Evolutionary conservation across 64 coral and sea anemone genomes (phyloP).

Genomic region (Montipora foliosa): DNA sequence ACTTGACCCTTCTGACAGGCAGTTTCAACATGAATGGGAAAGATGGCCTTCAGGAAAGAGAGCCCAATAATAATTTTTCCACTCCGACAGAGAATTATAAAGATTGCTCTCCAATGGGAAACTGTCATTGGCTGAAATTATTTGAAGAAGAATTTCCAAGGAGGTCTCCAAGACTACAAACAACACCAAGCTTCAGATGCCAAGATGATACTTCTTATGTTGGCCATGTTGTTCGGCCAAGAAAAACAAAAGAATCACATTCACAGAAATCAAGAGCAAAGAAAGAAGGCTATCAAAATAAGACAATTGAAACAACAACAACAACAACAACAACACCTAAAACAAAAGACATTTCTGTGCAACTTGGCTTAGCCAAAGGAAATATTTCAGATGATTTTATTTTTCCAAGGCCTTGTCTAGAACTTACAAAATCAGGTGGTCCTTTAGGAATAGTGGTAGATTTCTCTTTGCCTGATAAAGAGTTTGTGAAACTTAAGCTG

Average conservation of each 20-base stretch:
- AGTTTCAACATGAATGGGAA: neutral
- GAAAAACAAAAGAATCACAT: conserved; percentile 27
- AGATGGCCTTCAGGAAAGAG: neutral
- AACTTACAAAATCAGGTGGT: conserved; percentile 58
- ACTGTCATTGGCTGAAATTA: conserved; percentile 77
- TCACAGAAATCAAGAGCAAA: neutral
- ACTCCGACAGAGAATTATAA: neutral
- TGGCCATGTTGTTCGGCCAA: neutral
- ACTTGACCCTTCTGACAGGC: neutral
- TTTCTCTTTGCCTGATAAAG: conserved; percentile 91
- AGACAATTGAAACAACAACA: neutral
- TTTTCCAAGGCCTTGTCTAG: conserved; percentile 66
- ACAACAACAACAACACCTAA: neutral
- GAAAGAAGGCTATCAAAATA: neutral
- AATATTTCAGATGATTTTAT: neutral
- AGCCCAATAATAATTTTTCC: neutral
- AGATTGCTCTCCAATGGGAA: neutral
- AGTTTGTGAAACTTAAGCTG: conserved; percentile 93
- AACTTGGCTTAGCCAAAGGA: neutral
- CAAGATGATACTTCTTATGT: neutral
- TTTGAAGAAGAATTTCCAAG: conserved; percentile 93
- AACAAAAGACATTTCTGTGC: neutral
- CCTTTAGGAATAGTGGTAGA: conserved; percentile 67
- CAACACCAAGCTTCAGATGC: neutral
- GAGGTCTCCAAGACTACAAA: conserved; percentile 71